Evolutionary conservation across 1,140 invertebrate genomes (phyloP).

Genomic region (Drosophila seguyi): DNA sequence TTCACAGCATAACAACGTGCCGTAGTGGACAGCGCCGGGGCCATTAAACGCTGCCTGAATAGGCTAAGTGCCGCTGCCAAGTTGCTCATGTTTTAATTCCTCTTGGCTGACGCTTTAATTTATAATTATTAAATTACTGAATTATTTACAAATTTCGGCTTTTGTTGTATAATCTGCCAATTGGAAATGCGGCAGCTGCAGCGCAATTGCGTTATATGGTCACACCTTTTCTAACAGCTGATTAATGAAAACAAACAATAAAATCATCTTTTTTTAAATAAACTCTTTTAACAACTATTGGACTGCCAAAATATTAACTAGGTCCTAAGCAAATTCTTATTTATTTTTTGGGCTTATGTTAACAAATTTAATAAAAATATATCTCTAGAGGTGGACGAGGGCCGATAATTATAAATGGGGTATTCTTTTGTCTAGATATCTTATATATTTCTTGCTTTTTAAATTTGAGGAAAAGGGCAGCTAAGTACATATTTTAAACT

Average conservation of each 20-base stretch:
- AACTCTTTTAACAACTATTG: neutral
- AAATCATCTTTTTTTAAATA: neutral
- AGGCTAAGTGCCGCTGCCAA: conserved; percentile 41
- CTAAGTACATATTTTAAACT: neutral
- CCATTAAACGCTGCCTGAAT: conserved; percentile 53
- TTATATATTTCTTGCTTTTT: neutral
- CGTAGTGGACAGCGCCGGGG: conserved; percentile 25
- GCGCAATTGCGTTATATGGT: neutral
- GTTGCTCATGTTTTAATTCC: conserved; percentile 37
- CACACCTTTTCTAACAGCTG: conserved; percentile 9
- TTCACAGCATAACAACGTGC: conserved; percentile 68
- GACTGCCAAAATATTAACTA: neutral
- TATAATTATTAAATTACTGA: neutral
- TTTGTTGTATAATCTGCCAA: conserved; percentile 37
- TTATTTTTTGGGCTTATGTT: neutral
- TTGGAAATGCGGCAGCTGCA: neutral
- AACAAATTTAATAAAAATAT: neutral
- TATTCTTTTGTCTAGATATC: neutral
- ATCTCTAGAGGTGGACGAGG: neutral
- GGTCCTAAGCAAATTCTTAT: no score
- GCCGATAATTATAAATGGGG: neutral
- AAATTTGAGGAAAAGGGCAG: neutral
- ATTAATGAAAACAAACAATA: conserved; percentile 23
- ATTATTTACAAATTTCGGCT: conserved; percentile 37
- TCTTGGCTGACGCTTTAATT: conserved; percentile 5